A percentile compares a stretch with the other conserved stretches of the same genome.
Conservation (phyloP, 2,888 invertebrate genomes). For the Arctia plantaginis region DNA sequence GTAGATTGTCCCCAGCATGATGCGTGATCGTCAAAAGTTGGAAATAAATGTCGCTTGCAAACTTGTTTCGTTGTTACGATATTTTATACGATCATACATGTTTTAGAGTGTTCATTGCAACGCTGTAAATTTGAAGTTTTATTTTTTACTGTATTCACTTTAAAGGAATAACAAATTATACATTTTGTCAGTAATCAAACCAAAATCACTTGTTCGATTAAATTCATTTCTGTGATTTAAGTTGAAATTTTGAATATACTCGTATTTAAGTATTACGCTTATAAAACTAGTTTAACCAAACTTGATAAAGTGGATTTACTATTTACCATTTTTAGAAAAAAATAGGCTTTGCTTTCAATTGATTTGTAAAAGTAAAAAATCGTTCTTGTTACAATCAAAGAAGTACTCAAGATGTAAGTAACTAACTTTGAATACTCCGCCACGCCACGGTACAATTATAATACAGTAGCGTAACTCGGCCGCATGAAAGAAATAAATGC, state of each 20-base stretch:
- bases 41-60: slow-evolving; percentile 51
- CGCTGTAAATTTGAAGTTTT: background rate
- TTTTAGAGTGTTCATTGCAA: background rate
- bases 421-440: background rate
- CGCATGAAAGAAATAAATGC: too few species aligned
- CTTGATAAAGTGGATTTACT: too few species aligned
- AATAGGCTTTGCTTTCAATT: background rate
- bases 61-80: slow-evolving; percentile 26
- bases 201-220: too few species aligned
- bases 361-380: background rate
- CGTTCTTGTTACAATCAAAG: background rate
- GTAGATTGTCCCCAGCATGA: slow-evolving; percentile 56
- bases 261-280: too few species aligned
- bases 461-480: too few species aligned
- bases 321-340: background rate
- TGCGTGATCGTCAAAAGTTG: slow-evolving; percentile 54
- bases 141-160: background rate
- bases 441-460: too few species aligned
- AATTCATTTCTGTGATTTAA: too few species aligned
- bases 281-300: too few species aligned
- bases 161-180: too few species aligned
- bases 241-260: too few species aligned
- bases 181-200: too few species aligned
- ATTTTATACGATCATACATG: background rate
- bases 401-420: background rate